Evolutionary conservation across 1,140 invertebrate species (phyloP).

Genomic region (Pseudomyrmex cubaensis): DNA sequence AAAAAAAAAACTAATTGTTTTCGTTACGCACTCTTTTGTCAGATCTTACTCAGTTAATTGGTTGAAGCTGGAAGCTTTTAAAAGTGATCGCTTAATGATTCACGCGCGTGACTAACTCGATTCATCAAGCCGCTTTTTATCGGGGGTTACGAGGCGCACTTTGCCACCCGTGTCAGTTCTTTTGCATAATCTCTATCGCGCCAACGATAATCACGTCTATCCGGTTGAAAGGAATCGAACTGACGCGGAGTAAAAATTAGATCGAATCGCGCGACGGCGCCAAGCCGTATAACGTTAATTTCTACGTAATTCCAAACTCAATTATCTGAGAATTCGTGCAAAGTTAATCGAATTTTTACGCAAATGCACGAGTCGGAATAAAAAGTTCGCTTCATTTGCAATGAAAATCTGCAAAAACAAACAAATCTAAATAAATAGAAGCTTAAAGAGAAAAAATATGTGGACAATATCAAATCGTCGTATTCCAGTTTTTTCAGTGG

Average conservation of each 20-base stretch:
- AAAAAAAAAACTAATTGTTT: conserved; percentile 30
- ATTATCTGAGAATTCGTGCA: too few species aligned
- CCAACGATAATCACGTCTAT: conserved; percentile 44
- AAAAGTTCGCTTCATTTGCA: too few species aligned
- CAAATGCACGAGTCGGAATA: too few species aligned
- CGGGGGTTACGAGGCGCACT: conserved; percentile 18
- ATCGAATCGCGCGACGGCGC: conserved; percentile 13
- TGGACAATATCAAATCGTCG: too few species aligned
- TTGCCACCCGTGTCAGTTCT: conserved; percentile 15
- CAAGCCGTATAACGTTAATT: neutral
- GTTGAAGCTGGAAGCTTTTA: neutral
- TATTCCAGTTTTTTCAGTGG: too few species aligned
- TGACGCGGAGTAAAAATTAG: neutral
- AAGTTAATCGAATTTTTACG: too few species aligned
- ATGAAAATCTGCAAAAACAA: too few species aligned
- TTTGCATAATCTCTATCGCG: conserved; percentile 42
- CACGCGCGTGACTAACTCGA: conserved; percentile 38
- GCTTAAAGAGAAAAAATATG: too few species aligned
- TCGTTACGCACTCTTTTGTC: neutral
- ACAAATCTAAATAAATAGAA: too few species aligned
- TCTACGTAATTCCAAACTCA: too few species aligned
- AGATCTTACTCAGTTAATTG: neutral
- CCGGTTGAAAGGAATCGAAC: neutral
- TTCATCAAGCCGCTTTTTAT: conserved; percentile 30
- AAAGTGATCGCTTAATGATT: conserved; percentile 38